Evolutionary conservation across 2,888 invertebrate species (phyloP).

Genomic region (Epirrhoe alternata): DNA sequence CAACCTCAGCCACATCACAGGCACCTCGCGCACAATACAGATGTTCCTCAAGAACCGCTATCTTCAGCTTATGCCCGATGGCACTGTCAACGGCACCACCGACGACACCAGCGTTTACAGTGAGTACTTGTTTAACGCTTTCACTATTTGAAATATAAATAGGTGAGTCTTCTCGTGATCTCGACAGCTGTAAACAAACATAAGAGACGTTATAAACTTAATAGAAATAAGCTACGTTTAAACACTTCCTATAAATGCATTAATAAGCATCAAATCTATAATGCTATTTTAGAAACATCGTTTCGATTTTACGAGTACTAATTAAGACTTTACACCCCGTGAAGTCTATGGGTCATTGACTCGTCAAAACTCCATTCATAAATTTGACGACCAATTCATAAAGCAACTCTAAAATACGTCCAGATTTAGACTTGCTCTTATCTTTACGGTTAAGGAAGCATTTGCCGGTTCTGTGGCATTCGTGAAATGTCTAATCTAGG

Average conservation of each 20-base stretch:
- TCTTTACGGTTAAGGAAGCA: not conserved
- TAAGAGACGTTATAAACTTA: not conserved
- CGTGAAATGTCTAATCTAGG: not conserved
- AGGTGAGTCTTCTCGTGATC: no score
- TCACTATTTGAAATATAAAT: no score
- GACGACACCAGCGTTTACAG: conserved; percentile 93
- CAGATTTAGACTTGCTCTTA: not conserved
- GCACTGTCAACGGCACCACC: conserved; percentile 93
- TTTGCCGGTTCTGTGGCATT: not conserved
- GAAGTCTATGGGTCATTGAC: not conserved
- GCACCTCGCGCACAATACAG: conserved; percentile 91
- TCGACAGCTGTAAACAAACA: not conserved
- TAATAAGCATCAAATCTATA: not conserved
- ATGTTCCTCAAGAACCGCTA: conserved; percentile 94
- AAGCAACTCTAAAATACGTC: not conserved
- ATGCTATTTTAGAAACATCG: not conserved
- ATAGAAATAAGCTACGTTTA: not conserved
- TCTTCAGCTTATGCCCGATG: conserved; percentile 93
- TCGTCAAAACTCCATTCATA: not conserved
- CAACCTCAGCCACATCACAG: conserved; percentile 92
- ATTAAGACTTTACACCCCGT: not conserved
- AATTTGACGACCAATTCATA: not conserved
- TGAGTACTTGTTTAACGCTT: conserved; percentile 82
- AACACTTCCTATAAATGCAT: not conserved
- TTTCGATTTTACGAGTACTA: not conserved